Base-by-base conservation (phyloP, 2,113 vertebrate species). In the Sander vitreus region DNA sequence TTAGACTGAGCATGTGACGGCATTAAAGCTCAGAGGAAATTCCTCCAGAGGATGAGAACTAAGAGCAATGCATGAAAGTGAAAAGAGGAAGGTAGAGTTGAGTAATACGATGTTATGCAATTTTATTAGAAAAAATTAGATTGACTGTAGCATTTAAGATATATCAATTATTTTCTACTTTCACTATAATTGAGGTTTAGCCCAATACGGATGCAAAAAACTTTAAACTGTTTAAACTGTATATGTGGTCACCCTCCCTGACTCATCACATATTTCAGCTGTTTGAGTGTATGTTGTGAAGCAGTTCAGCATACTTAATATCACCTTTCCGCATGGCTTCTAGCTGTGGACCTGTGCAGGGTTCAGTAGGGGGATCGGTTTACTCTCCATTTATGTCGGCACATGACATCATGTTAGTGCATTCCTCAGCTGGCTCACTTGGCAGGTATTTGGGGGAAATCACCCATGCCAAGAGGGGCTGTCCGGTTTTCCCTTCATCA, bases 1-100 rank as follows among this genome's bases (percentile, higher is more conserved):
- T 81, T 77, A 76, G 82, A 59, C 57, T 66, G n/a, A 85, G 69
- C 93, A 94, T 92, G 94, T 94, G 93, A 93, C 85, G 27, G 88
- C 71, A 88, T 89, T 87, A 89, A 84, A 78, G 85, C 89, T 74
- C 57, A 58, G 77, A 88, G 87, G 85, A 93, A 92, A 94, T 93
- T 93, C 90, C 91, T 91, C 71, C 19, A 58, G 85, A 87, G 85
- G 82, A 85, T 87, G 84, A 91, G 86, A 91, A 78, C 62, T 83
- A 73, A 75, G 64, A 84, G 78, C 62, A 43, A 7, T 50, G 66
- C 50, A 70, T 74, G 33, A 76, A 77, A 54, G 36, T 53, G 64
- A 57, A 73, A 71, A 80, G 73, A 86, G 81, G 53, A 89, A 90
- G 78, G 62, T 69, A 19, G 55, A 68, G 73, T 73, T 80, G 15